A percentile compares a stretch with the other conserved stretches of the same genome.
Conservation (phyloP, 2,113 vertebrate genomes). For the Pardalotus punctatus region DNA sequence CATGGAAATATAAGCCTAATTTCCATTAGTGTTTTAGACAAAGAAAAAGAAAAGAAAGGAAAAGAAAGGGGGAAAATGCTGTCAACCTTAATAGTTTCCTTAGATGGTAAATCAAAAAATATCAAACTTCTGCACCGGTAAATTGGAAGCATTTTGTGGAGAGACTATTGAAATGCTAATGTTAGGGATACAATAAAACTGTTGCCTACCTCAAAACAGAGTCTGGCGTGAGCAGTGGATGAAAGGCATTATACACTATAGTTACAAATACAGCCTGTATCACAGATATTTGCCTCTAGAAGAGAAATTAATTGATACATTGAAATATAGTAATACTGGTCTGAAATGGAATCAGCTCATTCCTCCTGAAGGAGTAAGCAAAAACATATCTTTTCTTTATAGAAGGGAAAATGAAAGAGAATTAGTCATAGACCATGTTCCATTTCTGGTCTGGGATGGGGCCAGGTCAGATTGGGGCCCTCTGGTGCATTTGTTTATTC, state of each 20-base stretch:
- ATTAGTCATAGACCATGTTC: constrained; percentile 40
- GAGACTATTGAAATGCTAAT: background rate
- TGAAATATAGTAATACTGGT: background rate
- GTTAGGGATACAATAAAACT: background rate
- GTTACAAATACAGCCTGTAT: background rate
- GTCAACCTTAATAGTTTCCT: background rate
- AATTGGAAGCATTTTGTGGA: background rate
- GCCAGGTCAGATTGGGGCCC: constrained; percentile 68
- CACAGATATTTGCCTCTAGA: background rate
- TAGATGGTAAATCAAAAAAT: background rate
- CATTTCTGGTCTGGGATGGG: constrained; percentile 27
- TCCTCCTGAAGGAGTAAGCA: background rate
- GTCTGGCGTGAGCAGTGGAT: background rate
- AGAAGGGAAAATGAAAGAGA: background rate
- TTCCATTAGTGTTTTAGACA: background rate
- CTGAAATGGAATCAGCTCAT: background rate
- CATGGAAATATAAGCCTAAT: background rate
- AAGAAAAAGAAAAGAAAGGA: background rate
- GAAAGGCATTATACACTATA: background rate
- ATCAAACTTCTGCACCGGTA: background rate
- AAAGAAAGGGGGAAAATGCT: background rate
- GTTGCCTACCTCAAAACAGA: background rate
- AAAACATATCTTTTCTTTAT: background rate
- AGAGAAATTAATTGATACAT: background rate
- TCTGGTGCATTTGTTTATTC: constrained; percentile 48